A percentile compares a stretch with the other conserved stretches of the same genome.
Conservation (phyloP, 2,797 vertebrate species). For the Brotula barbata region DNA sequence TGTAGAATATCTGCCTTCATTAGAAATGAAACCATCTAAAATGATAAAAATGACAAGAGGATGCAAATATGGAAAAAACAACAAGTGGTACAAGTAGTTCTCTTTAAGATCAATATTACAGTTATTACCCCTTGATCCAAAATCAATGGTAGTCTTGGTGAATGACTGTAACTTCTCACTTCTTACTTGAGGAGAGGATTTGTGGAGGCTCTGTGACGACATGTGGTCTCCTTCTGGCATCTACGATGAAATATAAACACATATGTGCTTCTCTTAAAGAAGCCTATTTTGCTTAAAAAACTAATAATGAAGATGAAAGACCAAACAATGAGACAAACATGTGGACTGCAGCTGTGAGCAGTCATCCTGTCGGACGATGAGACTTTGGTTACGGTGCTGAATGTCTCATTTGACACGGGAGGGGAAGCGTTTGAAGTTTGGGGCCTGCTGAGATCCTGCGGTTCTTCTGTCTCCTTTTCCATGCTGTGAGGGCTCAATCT, state of each 20-base stretch:
- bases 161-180: constrained; percentile 65
- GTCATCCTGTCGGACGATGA: constrained; percentile 44
- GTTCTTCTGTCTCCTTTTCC: constrained; percentile 59
- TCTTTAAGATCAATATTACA: neutral
- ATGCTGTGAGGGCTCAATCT: constrained; percentile 47
- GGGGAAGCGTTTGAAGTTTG: constrained; percentile 64
- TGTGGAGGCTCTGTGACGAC: constrained; percentile 50
- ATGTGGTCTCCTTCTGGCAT: constrained; percentile 38
- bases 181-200: constrained; percentile 53
- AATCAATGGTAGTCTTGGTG: constrained; percentile 58
- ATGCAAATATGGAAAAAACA: too few species aligned
- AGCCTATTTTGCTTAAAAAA: neutral
- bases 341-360: constrained; percentile 46
- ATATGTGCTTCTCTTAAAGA: neutral
- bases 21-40: constrained; percentile 69
- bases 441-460: constrained; percentile 52
- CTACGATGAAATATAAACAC: constrained; percentile 44
- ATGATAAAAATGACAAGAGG: too few species aligned
- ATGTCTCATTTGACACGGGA: constrained; percentile 55
- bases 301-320: neutral
- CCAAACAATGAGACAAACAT: constrained; percentile 58
- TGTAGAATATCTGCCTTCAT: constrained; percentile 59
- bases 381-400: constrained; percentile 38
- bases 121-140: constrained; percentile 71
- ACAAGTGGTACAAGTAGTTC: too few species aligned